phyloP scores from a whole-genome alignment of 2,113 vertebrate species.

The Protobothrops mucrosquamatus region DNA sequence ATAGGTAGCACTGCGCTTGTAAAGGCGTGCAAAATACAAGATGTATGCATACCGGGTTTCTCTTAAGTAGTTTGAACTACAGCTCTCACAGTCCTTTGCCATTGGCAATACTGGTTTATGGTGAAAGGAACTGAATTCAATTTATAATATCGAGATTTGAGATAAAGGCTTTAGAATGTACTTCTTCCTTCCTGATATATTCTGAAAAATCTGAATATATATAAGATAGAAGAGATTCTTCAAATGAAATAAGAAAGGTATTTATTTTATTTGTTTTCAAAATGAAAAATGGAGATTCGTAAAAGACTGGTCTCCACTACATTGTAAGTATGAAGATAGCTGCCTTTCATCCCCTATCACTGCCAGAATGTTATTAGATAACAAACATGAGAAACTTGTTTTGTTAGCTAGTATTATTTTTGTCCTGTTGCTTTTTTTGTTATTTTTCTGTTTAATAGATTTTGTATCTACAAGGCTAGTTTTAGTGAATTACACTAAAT shows the following conservation, averaged over 20 bases:
- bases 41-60: neutral
- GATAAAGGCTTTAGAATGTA: neutral
- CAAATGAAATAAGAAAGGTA: neutral
- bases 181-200: neutral
- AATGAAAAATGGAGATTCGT: neutral
- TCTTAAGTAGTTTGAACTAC: neutral
- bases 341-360: neutral
- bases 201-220: constrained; percentile 22
- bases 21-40: neutral
- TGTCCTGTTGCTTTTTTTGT: constrained; percentile 49
- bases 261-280: neutral
- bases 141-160: neutral
- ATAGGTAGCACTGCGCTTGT: neutral
- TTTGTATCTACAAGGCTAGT: constrained; percentile 58
- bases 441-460: constrained; percentile 55
- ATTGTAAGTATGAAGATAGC: constrained; percentile 14
- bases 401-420: constrained; percentile 49
- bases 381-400: constrained; percentile 37
- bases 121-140: neutral
- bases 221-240: constrained; percentile 40
- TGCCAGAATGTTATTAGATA: neutral
- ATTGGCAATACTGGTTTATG: neutral
- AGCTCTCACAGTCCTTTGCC: neutral
- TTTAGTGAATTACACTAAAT: constrained; percentile 67
- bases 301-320: neutral